phyloP scores from a whole-genome alignment of 2,888 invertebrate genomes.

The Ennomos fuscantarius region DNA sequence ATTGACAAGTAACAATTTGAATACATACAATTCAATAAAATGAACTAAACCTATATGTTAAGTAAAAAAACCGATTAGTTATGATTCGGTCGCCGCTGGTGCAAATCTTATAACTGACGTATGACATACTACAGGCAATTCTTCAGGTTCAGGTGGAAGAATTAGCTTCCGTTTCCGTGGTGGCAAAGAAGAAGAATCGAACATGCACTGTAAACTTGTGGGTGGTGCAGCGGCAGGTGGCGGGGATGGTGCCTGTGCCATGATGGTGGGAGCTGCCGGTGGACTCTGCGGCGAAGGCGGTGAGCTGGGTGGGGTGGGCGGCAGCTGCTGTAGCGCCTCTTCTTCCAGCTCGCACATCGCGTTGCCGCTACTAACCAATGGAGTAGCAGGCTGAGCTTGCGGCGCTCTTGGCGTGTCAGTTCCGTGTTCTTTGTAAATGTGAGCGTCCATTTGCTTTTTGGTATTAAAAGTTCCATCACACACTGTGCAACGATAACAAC shows the following conservation, averaged over 20 bases:
- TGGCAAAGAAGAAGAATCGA: constrained; percentile 86
- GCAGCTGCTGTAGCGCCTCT: constrained; percentile 78
- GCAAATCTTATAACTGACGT: constrained; percentile 95
- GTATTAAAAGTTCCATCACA: constrained; percentile 96
- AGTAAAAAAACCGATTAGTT: not conserved
- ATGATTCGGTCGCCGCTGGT: constrained; percentile 81
- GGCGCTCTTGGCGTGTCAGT: constrained; percentile 80
- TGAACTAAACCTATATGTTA: not conserved
- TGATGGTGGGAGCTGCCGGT: constrained; percentile 60
- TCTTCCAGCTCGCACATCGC: constrained; percentile 78
- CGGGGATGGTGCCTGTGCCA: constrained; percentile 49
- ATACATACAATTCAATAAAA: constrained; percentile 11
- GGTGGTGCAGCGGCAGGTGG: constrained; percentile 68
- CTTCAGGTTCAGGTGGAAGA: constrained; percentile 88
- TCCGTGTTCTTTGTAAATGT: constrained; percentile 87
- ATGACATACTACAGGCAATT: constrained; percentile 71
- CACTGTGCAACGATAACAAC: constrained; percentile 96
- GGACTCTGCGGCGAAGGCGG: constrained; percentile 79
- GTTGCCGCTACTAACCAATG: constrained; percentile 63
- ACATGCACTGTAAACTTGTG: constrained; percentile 58
- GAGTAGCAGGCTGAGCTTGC: constrained; percentile 59
- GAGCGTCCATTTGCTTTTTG: constrained; percentile 95
- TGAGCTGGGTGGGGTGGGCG: constrained; percentile 86
- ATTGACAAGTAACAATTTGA: constrained; percentile 3
- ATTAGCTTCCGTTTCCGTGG: constrained; percentile 92